These are phyloP conservation scores for Himalopsyche tibetana DNA, from an alignment of 2,888 invertebrate species.

Conservation along the genomic window DNA sequence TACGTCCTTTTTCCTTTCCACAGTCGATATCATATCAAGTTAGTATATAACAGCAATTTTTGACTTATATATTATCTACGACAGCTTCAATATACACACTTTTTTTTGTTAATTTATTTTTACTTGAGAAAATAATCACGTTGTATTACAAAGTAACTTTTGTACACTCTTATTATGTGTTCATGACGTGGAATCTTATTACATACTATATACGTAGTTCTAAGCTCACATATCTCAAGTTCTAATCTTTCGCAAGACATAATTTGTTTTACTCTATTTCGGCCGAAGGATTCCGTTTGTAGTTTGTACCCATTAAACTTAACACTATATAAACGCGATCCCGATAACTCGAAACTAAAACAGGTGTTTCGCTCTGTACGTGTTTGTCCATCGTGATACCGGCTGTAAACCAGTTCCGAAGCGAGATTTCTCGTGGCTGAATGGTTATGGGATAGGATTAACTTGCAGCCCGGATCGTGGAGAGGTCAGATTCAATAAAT, in stretches of 20 bases:
- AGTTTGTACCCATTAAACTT: constrained; percentile 1
- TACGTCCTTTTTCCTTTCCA: too few relatives aligned
- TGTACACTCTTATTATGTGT: too few relatives aligned
- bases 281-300: not conserved
- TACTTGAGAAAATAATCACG: too few relatives aligned
- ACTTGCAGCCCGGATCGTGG: not conserved
- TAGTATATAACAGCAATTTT: too few relatives aligned
- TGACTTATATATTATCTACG: too few relatives aligned
- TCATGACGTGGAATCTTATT: too few relatives aligned
- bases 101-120: too few relatives aligned
- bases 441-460: constrained; percentile 23
- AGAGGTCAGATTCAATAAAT: constrained; percentile 40
- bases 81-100: too few relatives aligned
- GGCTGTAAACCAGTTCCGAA: constrained; percentile 22
- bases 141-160: too few relatives aligned
- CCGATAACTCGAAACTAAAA: constrained; percentile 6
- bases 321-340: constrained; percentile 26
- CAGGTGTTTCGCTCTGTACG: constrained; percentile 8
- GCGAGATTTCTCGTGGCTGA: constrained; percentile 40
- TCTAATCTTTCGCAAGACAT: not conserved
- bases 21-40: too few relatives aligned
- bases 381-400: constrained; percentile 28
- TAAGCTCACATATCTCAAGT: not conserved
- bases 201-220: too few relatives aligned
- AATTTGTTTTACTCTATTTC: constrained; percentile 19